phyloP scores from a whole-genome alignment of 1,140 invertebrate genomes.

The Macrotrachela quadricornifera region DNA sequence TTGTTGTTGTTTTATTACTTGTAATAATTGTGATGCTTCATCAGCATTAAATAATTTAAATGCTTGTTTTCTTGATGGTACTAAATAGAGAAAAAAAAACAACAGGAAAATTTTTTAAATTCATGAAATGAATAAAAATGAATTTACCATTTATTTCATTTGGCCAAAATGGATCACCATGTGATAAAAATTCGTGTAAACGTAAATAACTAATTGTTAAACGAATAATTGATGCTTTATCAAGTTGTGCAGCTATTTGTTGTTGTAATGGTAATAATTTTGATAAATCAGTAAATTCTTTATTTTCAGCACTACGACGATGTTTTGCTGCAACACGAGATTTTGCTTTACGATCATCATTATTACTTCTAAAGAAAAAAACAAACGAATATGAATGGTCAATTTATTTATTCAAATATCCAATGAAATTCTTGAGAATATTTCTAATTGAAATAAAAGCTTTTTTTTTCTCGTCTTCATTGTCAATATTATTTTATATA shows the following conservation, averaged over 20 bases:
- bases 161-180: background rate
- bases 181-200: constrained; percentile 29
- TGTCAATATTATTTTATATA: too few species aligned
- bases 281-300: constrained; percentile 89
- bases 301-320: constrained; percentile 82
- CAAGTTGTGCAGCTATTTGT: constrained; percentile 84
- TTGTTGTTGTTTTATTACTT: background rate
- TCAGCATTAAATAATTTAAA: too few species aligned
- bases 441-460: too few species aligned
- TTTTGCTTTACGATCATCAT: constrained; percentile 33
- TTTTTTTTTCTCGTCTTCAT: too few species aligned
- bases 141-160: background rate
- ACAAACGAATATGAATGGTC: too few species aligned
- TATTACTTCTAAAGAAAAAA: too few species aligned
- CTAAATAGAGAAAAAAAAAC: too few species aligned
- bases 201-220: constrained; percentile 91
- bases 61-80: too few species aligned
- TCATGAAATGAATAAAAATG: background rate
- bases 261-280: constrained; percentile 85
- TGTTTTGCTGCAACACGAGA: constrained; percentile 79
- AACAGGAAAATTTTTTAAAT: background rate
- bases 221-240: constrained; percentile 93
- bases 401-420: too few species aligned
- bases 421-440: too few species aligned
- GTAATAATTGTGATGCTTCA: too few species aligned